phyloP scores from a whole-genome alignment of 2,888 invertebrate genomes.

The Drosophila anomelani region DNA sequence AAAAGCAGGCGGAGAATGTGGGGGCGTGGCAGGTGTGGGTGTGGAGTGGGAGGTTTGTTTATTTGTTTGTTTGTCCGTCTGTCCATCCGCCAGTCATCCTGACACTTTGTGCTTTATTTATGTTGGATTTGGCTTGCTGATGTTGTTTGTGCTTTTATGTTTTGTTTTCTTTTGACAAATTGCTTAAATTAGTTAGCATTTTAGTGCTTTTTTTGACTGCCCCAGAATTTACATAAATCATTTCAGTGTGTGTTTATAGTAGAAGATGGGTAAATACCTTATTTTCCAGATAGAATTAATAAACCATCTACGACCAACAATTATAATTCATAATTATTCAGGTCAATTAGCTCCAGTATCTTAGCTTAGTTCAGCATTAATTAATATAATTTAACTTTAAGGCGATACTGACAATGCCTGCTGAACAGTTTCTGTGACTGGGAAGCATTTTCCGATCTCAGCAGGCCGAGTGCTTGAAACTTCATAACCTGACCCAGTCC shows the following conservation, averaged over 20 bases:
- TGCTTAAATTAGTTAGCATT: conserved; percentile 38
- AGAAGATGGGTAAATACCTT: background rate
- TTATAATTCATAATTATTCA: background rate
- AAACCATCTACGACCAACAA: background rate
- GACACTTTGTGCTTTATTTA: conserved; percentile 60
- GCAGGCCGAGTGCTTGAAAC: conserved; percentile 8
- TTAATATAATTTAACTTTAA: background rate
- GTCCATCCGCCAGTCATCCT: conserved; percentile 16
- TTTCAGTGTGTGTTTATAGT: conserved; percentile 1
- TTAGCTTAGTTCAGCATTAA: too few relatives aligned
- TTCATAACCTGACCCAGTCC: background rate
- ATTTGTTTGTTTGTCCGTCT: conserved; percentile 22
- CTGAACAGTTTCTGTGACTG: background rate
- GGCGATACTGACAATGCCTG: too few relatives aligned
- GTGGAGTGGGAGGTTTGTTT: conserved; percentile 18
- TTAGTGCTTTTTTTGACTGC: conserved; percentile 6
- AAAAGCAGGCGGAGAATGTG: conserved; percentile 44
- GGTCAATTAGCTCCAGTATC: background rate
- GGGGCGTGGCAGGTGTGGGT: conserved; percentile 37
- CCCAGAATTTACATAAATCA: conserved; percentile 22
- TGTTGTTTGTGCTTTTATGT: conserved; percentile 19
- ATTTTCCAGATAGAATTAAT: background rate
- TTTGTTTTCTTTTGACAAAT: conserved; percentile 48
- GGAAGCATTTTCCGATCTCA: conserved; percentile 3
- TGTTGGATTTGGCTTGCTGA: conserved; percentile 49